Evolutionary conservation across 2,113 vertebrate genomes (phyloP).

Genomic region (Gasterosteus aculeatus): DNA sequence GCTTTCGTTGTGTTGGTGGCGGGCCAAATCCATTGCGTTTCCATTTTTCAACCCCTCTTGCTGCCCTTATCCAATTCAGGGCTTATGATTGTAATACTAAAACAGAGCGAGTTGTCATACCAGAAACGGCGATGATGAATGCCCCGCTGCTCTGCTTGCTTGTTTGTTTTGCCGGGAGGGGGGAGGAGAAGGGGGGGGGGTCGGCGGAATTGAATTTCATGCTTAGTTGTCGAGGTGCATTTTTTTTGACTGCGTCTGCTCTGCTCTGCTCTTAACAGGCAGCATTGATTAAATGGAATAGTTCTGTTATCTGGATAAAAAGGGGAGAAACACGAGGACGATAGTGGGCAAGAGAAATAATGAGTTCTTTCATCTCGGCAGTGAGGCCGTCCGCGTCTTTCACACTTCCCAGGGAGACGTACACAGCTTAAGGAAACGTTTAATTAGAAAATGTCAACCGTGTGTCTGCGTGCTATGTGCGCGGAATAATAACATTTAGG

Average conservation of each 20-base stretch:
- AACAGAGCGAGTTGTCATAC: slow-evolving; percentile 73
- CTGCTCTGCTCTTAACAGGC: slow-evolving; percentile 51
- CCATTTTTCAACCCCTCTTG: slow-evolving; percentile 69
- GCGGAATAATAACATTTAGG: slow-evolving; percentile 70
- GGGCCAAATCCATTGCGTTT: slow-evolving; percentile 70
- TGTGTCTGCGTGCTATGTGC: slow-evolving; percentile 60
- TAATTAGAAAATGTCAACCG: slow-evolving; percentile 79
- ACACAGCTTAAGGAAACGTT: slow-evolving; percentile 79
- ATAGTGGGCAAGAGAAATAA: slow-evolving; percentile 71
- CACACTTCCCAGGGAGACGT: slow-evolving; percentile 72
- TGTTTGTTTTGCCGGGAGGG: slow-evolving; percentile 60
- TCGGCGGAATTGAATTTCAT: slow-evolving; percentile 62
- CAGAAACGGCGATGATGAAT: slow-evolving; percentile 74
- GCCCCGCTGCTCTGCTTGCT: slow-evolving; percentile 58
- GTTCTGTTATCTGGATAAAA: slow-evolving; percentile 76
- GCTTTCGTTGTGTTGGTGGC: slow-evolving; percentile 42
- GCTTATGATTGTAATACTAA: slow-evolving; percentile 78
- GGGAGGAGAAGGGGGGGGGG: neutral
- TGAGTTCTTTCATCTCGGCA: slow-evolving; percentile 77
- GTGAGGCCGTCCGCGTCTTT: slow-evolving; percentile 66
- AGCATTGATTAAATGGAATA: slow-evolving; percentile 72
- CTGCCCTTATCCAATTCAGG: slow-evolving; percentile 73
- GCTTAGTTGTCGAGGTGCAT: slow-evolving; percentile 70
- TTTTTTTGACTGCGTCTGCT: slow-evolving; percentile 58
- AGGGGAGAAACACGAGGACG: slow-evolving; percentile 56